Conservation (phyloP, 2,797 vertebrate genomes). For the Parauchenoglanis ngamensis region DNA sequence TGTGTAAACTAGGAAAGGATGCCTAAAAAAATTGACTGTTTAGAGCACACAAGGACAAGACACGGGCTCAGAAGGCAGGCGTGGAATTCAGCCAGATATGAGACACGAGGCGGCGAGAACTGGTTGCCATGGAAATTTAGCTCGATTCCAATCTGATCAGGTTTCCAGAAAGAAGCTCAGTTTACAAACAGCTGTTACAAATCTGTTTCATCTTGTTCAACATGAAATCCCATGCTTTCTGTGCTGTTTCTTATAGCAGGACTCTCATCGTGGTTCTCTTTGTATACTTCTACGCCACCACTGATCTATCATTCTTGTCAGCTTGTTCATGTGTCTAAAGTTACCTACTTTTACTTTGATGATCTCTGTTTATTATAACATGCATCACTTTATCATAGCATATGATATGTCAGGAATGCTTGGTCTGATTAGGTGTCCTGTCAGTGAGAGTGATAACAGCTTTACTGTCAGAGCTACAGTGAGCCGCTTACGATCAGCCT, state of each 20-base stretch:
- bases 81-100: slow-evolving; percentile 47
- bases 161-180: slow-evolving; percentile 49
- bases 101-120: slow-evolving; percentile 54
- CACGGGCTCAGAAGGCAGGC: slow-evolving; percentile 52
- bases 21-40: slow-evolving; percentile 31
- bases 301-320: background rate
- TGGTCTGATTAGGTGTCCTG: background rate
- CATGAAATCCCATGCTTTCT: slow-evolving; percentile 27
- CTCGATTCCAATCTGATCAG: slow-evolving; percentile 40
- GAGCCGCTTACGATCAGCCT: slow-evolving; percentile 16
- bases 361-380: slow-evolving; percentile 17
- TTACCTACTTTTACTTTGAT: background rate
- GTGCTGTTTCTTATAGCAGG: slow-evolving; percentile 12
- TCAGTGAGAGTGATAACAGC: background rate
- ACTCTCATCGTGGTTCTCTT: background rate
- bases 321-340: background rate
- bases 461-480: slow-evolving; percentile 8
- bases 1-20: slow-evolving; percentile 26
- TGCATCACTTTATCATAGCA: slow-evolving; percentile 12
- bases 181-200: slow-evolving; percentile 53
- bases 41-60: slow-evolving; percentile 43
- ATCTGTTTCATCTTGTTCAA: slow-evolving; percentile 31
- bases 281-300: background rate
- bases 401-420: slow-evolving; percentile 10
- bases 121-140: slow-evolving; percentile 69